A percentile compares a stretch with the other conserved stretches of the same genome.
Conservation (phyloP, 2,888 invertebrate genomes). For the Artemia sp. region DNA sequence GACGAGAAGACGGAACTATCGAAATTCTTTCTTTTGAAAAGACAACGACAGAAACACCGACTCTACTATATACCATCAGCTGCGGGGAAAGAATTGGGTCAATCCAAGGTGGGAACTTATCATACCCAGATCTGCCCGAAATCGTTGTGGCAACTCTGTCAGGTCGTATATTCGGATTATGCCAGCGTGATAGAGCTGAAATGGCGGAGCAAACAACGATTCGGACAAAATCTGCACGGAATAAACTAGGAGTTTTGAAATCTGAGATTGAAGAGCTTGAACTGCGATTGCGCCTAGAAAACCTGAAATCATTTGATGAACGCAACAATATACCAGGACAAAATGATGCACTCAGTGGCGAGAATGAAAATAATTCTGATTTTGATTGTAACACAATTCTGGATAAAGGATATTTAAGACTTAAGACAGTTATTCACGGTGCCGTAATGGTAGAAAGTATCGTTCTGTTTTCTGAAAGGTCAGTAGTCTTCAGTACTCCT, state of each 20-base stretch:
- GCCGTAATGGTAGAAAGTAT: too few species aligned
- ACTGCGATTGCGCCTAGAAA: conserved; percentile 4
- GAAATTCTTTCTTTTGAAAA: not conserved
- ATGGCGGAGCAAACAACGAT: conserved; percentile 4
- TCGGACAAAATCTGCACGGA: conserved; percentile 14
- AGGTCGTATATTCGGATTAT: conserved; percentile 1
- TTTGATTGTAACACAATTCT: too few species aligned
- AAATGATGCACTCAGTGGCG: not conserved
- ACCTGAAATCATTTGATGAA: not conserved
- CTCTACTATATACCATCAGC: not conserved
- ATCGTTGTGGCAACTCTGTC: not conserved
- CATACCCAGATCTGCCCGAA: not conserved
- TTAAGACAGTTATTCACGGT: too few species aligned
- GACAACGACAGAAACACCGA: not conserved
- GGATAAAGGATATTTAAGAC: too few species aligned
- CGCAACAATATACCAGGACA: not conserved
- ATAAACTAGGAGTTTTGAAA: conserved; percentile 1
- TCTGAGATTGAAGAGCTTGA: conserved; percentile 5
- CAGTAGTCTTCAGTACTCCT: too few species aligned
- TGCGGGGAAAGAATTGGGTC: not conserved
- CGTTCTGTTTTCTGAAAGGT: too few species aligned
- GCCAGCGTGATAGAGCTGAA: not conserved
- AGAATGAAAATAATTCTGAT: too few species aligned
- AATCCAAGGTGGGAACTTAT: not conserved
- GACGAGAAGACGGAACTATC: not conserved